Evolutionary conservation across 2,797 vertebrate genomes (phyloP).

Genomic region (Odontamblyopus rebecca): DNA sequence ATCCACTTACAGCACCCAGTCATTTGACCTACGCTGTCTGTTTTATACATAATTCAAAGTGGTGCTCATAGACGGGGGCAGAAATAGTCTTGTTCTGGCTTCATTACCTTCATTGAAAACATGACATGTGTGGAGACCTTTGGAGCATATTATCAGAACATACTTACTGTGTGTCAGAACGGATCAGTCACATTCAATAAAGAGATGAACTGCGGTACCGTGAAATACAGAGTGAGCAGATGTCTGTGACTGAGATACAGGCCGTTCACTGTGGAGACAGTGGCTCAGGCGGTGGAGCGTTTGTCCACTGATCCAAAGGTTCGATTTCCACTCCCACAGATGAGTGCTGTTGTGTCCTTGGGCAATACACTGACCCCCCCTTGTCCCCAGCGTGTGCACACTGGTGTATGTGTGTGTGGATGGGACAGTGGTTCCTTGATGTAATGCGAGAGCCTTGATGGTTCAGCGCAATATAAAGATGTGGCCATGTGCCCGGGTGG

Average conservation of each 20-base stretch:
- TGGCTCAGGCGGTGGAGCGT: too few relatives aligned
- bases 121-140: neutral
- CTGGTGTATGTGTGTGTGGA: too few relatives aligned
- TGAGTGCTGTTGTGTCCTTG: too few relatives aligned
- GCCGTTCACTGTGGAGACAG: constrained; percentile 1
- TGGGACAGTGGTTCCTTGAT: too few relatives aligned
- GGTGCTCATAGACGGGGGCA: neutral
- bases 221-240: neutral
- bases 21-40: neutral
- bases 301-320: too few relatives aligned
- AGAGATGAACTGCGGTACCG: neutral
- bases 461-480: too few relatives aligned
- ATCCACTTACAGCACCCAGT: neutral
- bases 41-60: constrained; percentile 4
- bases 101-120: constrained; percentile 3
- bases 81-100: neutral
- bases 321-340: too few relatives aligned
- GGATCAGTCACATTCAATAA: neutral
- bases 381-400: too few relatives aligned
- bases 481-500: too few relatives aligned
- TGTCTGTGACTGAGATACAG: neutral
- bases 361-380: too few relatives aligned
- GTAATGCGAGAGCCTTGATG: too few relatives aligned
- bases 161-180: neutral
- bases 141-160: constrained; percentile 5